Evolutionary conservation across 2,113 vertebrate species (phyloP).

Genomic region (Lanius ludovicianus): DNA sequence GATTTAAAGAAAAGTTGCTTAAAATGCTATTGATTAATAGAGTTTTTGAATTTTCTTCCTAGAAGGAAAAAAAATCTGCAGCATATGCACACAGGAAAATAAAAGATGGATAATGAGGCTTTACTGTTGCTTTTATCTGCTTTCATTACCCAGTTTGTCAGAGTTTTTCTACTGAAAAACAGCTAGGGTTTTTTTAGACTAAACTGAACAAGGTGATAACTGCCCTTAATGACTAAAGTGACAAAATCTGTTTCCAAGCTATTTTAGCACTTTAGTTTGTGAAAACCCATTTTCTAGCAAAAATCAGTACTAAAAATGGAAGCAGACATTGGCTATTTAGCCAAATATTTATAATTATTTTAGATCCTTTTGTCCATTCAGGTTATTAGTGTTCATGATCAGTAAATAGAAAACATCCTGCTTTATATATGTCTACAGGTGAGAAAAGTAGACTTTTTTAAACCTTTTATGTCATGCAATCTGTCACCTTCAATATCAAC

Average conservation of each 20-base stretch:
- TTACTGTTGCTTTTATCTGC: not conserved
- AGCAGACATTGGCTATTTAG: not conserved
- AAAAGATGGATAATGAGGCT: not conserved
- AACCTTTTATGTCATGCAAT: not conserved
- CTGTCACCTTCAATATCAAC: not conserved
- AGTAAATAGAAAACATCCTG: not conserved
- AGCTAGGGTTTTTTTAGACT: not conserved
- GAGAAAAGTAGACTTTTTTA: not conserved
- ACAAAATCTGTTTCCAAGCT: constrained; percentile 26
- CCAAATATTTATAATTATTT: not conserved
- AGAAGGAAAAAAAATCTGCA: not conserved
- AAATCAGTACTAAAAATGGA: not conserved
- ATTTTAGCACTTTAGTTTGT: not conserved
- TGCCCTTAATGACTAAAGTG: not conserved
- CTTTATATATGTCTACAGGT: not conserved
- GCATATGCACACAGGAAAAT: not conserved
- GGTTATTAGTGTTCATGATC: not conserved
- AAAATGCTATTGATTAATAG: not conserved
- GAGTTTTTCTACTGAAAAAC: not conserved
- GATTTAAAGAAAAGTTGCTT: not conserved
- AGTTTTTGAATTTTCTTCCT: not conserved
- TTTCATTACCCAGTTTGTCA: not conserved
- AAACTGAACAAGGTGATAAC: not conserved
- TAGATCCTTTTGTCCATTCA: not conserved
- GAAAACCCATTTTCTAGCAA: not conserved